A percentile compares a stretch with the other conserved stretches of the same genome.
These are phyloP conservation scores for Sebastes ruberrimus DNA, from an alignment of 2,797 vertebrate genomes.

Conservation along the genomic window DNA sequence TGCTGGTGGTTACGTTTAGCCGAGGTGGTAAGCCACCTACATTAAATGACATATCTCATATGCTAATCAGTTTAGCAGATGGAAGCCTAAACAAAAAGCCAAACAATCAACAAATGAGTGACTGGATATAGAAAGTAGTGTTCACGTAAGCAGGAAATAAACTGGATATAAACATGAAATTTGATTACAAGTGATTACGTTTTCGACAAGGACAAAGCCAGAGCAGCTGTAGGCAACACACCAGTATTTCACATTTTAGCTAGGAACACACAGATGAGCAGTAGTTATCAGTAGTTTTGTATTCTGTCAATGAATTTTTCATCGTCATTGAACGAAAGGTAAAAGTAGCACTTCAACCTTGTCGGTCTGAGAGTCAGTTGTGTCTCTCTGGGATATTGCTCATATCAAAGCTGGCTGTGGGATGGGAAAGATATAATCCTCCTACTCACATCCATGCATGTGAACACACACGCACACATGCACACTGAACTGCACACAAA, in stretches of 20 bases:
- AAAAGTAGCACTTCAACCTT: constrained; percentile 11
- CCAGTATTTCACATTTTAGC: not conserved
- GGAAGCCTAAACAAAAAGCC: not conserved
- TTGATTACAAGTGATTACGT: not conserved
- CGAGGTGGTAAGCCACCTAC: not conserved
- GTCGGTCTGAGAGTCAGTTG: not conserved
- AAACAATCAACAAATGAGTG: no score
- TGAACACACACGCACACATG: not conserved
- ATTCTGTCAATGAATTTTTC: constrained; percentile 30
- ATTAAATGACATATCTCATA: not conserved
- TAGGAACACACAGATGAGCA: not conserved
- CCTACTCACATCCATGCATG: not conserved
- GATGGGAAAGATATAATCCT: constrained; percentile 7
- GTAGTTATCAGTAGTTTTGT: not conserved
- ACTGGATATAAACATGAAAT: not conserved
- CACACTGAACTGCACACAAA: not conserved
- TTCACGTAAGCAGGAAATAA: not conserved
- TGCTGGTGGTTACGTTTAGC: not conserved
- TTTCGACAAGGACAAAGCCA: not conserved
- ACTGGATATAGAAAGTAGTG: not conserved
- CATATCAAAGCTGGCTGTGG: constrained; percentile 33
- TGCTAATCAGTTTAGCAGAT: not conserved
- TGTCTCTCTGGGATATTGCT: constrained; percentile 7
- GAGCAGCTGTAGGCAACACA: not conserved
- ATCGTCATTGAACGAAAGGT: constrained; percentile 18